Evolutionary conservation across 2,797 vertebrate species (phyloP), one percentile per base, ranked within the genome.

Genomic region (Huso huso): DNA sequence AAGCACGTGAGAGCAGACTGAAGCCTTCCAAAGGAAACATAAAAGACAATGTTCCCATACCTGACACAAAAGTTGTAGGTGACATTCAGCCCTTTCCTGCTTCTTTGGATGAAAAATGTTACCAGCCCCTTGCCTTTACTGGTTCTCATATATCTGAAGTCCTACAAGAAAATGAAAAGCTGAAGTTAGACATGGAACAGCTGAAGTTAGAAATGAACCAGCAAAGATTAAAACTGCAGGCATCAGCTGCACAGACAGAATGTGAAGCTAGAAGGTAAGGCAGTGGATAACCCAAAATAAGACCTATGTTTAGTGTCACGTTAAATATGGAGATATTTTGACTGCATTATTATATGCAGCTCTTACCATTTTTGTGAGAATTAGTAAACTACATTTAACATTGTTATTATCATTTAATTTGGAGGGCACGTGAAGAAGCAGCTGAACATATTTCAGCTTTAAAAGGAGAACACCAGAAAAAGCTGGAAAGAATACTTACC

Each of bases 101-200:
- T 37, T 73, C 83, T 23, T 79, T 77, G 9, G 73, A 82, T 70
- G 88, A 87, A 74, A 96, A 89, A 75, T 78, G 74, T 49, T 92
- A 95, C 77, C 89, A 91, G 57, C 91, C 92, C 1, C 79, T 77
- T 0, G 71, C 65, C 2, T 94, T 93, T 64, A 78, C 91, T 10
- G 37, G 37, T 37, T 37, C 37, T 37, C 37, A 37, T 37, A 37
- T 37, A 37, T 37, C 37, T 37, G 91, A 96, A 76, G 86, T 95
- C 60, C 79, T 91, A 68, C 84, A 92, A 76, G 93, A 97, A 87
- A 98, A 93, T 50, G 80, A 83, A 51, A 83, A 76, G 66, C 79
- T 98, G 73, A 87, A 76, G 77, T 75, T 70, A 68, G 85, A 83
- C 11, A 67, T 94, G 49, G 80, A 90, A 74, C 82, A 70, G 63